Evolutionary conservation across 2,113 vertebrate genomes (phyloP), one percentile per base, ranked within the genome.

Genomic region (Nyctibius bracteatus): DNA sequence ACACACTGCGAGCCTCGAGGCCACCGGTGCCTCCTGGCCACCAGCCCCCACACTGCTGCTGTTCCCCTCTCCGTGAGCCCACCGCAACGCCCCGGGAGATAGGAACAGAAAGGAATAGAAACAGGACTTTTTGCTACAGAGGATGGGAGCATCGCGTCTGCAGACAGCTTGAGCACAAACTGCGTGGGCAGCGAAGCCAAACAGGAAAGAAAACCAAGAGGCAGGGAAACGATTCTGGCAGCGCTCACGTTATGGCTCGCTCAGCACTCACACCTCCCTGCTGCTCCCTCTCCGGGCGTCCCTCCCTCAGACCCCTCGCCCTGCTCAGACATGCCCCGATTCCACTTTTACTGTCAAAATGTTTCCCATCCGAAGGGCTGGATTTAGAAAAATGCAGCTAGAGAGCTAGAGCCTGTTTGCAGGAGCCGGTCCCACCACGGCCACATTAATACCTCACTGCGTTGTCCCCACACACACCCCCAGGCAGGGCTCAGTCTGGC

Each of bases 121-220:
- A 43, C 0, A 1, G 58, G 77, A n/a, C 66, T 81, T 84, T 30
- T 16, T 81, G 86, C 87, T 37, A 8, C 0, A 1, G 55, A 51
- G 86, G 92, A 59, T 12, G 90, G 72, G 92, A 95, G 93, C 90
- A 44, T 75, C 39, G 14, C 18, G 2, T 21, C 86, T 20, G 2
- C 35, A 24, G 86, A 11, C 80, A 28, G 92, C 5, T 30, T 35
- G 52, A 84, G 86, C 62, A 21, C 43, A 41, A 58, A 43, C 49
- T 80, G 95, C 18, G 94, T 80, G 92, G 89, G 96, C 92, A 95
- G 95, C 89, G 58, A 82, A 95, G 77, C 27, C 92, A 86, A 94
- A 87, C 86, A 88, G 92, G 95, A 93, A 89, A 91, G 77, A 83
- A 87, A 97, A 81, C 23, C 71, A 7, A 30, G 5, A 33, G 82